A percentile compares a stretch with the other conserved stretches of the same genome.
These are phyloP conservation scores for Kradibia gibbosae DNA, from an alignment of 1,140 invertebrate species.

Conservation along the genomic window DNA sequence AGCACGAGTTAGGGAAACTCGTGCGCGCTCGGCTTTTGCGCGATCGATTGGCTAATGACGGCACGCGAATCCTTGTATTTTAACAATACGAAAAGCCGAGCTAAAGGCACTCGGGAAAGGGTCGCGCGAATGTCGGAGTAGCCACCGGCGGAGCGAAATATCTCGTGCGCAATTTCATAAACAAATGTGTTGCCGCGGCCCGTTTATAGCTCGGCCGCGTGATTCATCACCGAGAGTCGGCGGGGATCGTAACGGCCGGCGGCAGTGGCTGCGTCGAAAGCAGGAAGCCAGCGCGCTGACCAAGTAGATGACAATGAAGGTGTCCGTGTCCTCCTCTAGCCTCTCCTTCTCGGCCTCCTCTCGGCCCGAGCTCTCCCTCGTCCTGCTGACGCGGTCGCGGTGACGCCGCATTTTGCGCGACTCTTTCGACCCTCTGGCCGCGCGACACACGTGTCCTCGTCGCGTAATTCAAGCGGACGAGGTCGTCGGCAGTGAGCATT, in stretches of 20 bases:
- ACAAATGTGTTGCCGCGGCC: background rate
- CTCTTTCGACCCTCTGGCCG: no score
- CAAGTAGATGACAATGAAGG: conserved; percentile 7
- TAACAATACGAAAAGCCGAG: background rate
- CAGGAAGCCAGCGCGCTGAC: background rate
- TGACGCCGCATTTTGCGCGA: no score
- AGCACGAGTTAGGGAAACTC: no score
- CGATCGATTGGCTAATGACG: background rate
- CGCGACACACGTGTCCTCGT: background rate
- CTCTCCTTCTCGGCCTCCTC: no score
- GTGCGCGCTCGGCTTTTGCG: no score
- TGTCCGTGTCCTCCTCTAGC: background rate
- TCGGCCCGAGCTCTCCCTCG: no score
- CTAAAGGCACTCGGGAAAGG: background rate
- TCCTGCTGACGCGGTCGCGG: no score
- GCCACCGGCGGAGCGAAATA: background rate
- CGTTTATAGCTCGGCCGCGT: background rate
- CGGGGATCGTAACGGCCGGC: background rate
- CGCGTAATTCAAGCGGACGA: no score
- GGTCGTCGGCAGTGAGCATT: background rate
- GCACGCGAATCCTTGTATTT: background rate
- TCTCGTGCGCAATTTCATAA: conserved; percentile 9
- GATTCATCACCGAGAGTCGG: background rate
- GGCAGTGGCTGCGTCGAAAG: no score
- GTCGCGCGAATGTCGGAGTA: background rate